These are phyloP conservation scores for Daboia siamensis DNA, from an alignment of 2,113 vertebrate genomes.

Conservation along the genomic window DNA sequence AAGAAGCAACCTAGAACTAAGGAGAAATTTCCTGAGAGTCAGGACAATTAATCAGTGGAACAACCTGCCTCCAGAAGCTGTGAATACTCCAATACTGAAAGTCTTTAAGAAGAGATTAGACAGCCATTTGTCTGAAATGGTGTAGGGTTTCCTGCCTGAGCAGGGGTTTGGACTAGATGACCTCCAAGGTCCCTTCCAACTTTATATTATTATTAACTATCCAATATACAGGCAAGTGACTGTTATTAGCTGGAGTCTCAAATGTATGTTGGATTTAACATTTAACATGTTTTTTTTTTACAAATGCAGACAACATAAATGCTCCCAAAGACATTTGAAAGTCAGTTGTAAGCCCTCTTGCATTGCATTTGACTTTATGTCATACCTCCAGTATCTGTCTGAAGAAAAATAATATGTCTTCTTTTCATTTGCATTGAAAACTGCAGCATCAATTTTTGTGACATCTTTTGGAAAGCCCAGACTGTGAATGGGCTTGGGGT, in stretches of 20 bases:
- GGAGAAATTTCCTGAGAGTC: no score
- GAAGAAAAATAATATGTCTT: slow-evolving; percentile 79
- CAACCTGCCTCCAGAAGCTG: no score
- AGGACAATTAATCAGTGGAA: no score
- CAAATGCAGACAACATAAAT: background rate
- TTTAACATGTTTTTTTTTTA: background rate
- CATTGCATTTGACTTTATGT: background rate
- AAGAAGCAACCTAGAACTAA: no score
- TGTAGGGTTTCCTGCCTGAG: no score
- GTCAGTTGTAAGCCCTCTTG: background rate
- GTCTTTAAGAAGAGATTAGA: no score
- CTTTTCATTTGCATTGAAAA: slow-evolving; percentile 66
- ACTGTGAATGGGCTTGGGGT: slow-evolving; percentile 76
- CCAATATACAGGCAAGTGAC: background rate
- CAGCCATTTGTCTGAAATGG: no score
- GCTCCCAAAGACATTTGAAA: background rate
- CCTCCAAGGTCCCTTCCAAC: no score
- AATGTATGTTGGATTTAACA: background rate
- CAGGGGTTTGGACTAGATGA: no score
- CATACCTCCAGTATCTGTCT: slow-evolving; percentile 82
- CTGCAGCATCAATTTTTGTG: slow-evolving; percentile 77
- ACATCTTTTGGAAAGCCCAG: slow-evolving; percentile 76
- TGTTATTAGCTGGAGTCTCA: background rate
- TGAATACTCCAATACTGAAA: no score
- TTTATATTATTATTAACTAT: no score